phyloP scores from a whole-genome alignment of 2,113 vertebrate genomes.

The Colinus virginianus region DNA sequence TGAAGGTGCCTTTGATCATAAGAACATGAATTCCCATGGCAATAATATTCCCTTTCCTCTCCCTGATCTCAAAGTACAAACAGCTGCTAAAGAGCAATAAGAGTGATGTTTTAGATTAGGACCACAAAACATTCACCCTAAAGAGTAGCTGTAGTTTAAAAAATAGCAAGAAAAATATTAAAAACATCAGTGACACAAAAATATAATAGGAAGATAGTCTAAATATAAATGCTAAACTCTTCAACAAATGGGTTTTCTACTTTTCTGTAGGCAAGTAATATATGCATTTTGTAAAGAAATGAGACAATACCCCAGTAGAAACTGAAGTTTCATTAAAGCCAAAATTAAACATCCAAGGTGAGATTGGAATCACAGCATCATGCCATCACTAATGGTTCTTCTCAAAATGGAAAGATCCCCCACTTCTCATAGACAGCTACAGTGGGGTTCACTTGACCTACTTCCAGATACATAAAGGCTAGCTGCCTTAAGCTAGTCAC shows the following conservation, averaged over 20 bases:
- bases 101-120: neutral
- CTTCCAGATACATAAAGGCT: neutral
- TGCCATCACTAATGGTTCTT: neutral
- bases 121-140: neutral
- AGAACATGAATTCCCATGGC: neutral
- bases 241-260: neutral
- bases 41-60: neutral
- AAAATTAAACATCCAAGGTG: neutral
- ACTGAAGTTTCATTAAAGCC: neutral
- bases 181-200: neutral
- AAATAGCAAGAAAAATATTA: neutral
- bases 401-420: neutral
- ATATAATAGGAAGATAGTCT: neutral
- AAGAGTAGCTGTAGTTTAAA: neutral
- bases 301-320: neutral
- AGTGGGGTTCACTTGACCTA: neutral
- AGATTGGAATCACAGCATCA: neutral
- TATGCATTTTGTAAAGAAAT: neutral
- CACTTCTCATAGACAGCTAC: neutral
- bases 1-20: conserved; percentile 32
- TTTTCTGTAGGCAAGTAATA: neutral
- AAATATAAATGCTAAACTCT: neutral
- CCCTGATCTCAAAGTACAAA: neutral
- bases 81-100: neutral
- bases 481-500: neutral